Evolutionary conservation across 2,113 vertebrate genomes (phyloP), one percentile per base, ranked within the genome.

Genomic region (Mobula birostris): DNA sequence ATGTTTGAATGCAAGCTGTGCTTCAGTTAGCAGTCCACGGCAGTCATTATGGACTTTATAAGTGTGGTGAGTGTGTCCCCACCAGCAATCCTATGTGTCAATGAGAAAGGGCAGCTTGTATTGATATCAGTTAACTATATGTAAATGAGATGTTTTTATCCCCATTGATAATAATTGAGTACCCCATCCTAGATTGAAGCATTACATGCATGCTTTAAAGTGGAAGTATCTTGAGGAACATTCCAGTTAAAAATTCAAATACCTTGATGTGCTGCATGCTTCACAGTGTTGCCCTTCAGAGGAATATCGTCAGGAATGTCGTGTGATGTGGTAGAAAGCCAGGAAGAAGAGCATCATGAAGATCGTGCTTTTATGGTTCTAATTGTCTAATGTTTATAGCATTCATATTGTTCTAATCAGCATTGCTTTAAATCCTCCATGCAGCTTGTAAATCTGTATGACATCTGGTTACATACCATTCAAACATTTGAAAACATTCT

Each of bases 401-500:
- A n/a, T 87, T 88, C 83, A 58, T 3, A 61, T 12, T 58, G 80
- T 29, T 61, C 12, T 24, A 87, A 14, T 12, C 83, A 15, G 24
- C 56, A 9, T 9, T 66, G n/a, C 15, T 88, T 88, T 88, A 88
- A 66, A 32, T 66, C 85, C 63, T 88, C 29, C 14, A 15, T 88
- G 58, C 85, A 88, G n/a, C 58, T 66, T 29, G 6, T 29, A 66
- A 88, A 66, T 88, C 85, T 88, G 14, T 6, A 88, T 88, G 58
- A 32, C 85, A 88, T 88, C 85, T 88, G 85, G 63, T 88, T 61
- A 88, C 63, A 88, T 61, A 88, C 83, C 17, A 17, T 66, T 63
- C 85, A 88, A 88, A n/a, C 61, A 88, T 63, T 66, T 88, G 85
- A 88, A 63, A 32, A 66, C n/a, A 88, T 66, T 88, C 85, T 66